Evolutionary conservation across 2,888 invertebrate species (phyloP).

Genomic region (Sphecodes monilicornis): DNA sequence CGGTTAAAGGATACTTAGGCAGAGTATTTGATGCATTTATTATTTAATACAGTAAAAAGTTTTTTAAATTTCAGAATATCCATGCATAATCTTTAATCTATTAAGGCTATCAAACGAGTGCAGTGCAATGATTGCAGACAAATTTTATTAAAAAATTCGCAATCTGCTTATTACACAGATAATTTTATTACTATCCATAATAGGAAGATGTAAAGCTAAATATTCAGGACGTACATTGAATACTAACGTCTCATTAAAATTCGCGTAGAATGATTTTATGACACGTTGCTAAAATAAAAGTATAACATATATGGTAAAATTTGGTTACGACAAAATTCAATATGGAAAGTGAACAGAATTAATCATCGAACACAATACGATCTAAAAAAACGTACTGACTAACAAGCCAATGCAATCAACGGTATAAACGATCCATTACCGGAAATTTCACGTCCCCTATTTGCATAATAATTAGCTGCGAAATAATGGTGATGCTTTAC

Average conservation of each 20-base stretch:
- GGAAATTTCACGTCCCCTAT: not conserved
- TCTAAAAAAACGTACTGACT: not conserved
- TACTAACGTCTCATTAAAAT: too few relatives aligned
- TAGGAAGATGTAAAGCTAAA: too few relatives aligned
- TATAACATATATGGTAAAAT: not conserved
- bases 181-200: not conserved
- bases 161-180: not conserved
- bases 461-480: not conserved
- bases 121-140: too few relatives aligned
- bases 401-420: not conserved
- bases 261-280: too few relatives aligned
- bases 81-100: too few relatives aligned
- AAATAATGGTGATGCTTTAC: not conserved
- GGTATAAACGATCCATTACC: not conserved
- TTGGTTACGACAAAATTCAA: not conserved
- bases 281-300: too few relatives aligned
- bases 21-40: too few relatives aligned
- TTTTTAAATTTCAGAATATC: too few relatives aligned
- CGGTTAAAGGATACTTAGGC: too few relatives aligned
- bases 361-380: not conserved
- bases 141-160: not conserved
- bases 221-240: too few relatives aligned
- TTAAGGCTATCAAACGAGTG: too few relatives aligned
- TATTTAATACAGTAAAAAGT: too few relatives aligned
- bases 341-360: not conserved